These are phyloP conservation scores for Vespertilio murinus DNA, from an alignment of 2,797 vertebrate genomes.

Conservation along the genomic window DNA sequence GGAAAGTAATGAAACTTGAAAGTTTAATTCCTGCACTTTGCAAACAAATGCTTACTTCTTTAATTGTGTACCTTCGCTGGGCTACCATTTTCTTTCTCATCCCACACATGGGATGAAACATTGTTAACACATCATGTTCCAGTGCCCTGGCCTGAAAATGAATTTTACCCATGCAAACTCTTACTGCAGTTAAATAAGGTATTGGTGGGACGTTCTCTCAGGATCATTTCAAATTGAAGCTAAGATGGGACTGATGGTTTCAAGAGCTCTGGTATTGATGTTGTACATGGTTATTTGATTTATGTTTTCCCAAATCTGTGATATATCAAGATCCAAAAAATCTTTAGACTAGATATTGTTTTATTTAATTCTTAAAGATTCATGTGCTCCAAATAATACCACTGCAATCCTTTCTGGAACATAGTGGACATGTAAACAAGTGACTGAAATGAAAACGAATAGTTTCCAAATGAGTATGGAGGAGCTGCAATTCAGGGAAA, in stretches of 20 bases:
- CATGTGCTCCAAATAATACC: not conserved
- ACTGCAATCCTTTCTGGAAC: not conserved
- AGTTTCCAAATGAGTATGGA: not conserved
- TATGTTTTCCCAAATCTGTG: not conserved
- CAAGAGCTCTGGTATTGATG: not conserved
- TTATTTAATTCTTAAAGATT: slow-evolving; percentile 29
- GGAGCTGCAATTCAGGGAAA: not conserved
- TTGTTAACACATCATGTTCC: slow-evolving; percentile 4
- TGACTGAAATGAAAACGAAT: not conserved
- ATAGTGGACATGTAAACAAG: not conserved
- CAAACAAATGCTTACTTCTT: not conserved
- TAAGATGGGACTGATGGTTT: not conserved
- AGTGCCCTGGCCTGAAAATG: not conserved
- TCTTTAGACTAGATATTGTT: not conserved
- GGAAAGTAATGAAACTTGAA: not conserved
- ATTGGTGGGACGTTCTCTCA: not conserved
- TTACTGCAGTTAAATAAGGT: not conserved
- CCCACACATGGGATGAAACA: slow-evolving; percentile 6
- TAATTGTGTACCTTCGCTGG: not conserved
- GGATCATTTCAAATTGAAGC: not conserved
- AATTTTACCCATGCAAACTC: not conserved
- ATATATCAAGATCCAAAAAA: not conserved
- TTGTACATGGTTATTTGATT: not conserved
- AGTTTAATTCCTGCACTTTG: slow-evolving; percentile 3
- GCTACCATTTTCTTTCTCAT: not conserved